Evolutionary conservation across 2,797 vertebrate species (phyloP), one percentile per base, ranked within the genome.

Genomic region (Scyliorhinus canicula): DNA sequence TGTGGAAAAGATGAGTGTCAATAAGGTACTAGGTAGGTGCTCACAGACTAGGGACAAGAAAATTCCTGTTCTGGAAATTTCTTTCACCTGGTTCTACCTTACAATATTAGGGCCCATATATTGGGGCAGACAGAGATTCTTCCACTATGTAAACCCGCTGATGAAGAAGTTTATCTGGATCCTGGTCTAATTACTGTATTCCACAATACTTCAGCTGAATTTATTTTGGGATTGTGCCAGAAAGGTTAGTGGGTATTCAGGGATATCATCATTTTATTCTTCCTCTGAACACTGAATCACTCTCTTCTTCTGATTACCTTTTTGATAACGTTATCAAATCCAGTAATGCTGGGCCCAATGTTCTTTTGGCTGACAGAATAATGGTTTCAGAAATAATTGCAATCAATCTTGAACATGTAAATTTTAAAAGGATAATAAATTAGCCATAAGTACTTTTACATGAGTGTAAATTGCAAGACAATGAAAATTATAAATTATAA

Each of bases 341-440:
- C 35, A 40, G 57, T 63, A 90, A 90, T 63, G 24, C 44, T 91
- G 88, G 60, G 40, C 57, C 60, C n/a, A 91, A 35, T 35, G 74
- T 35, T 94, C 93, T 94, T 93, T 50, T 71, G 67, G 93, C 5
- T 74, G 93, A 74, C 67, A 94, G 93, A n/a, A 74, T 94, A 94
- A 94, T 94, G 93, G 21, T 93, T 93, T 71, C 47, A 71, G 65
- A 71, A 93, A 97, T 97, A 97, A 97, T 97, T 97, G 97, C 96
- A 97, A 96, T 97, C 96, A 96, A 95, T 96, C 96, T 95, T 96
- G 96, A 97, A 96, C 97, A 97, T 97, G 97, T 97, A 96, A 96
- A 96, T 97, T 97, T 97, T 97, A 98, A 97, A 97, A 97, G 97
- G 97, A 97, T 97, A 97, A 97, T 98, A 97, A 97, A 97, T 98